Evolutionary conservation across 1,140 invertebrate genomes (phyloP).

Genomic region (Hycleus cichorii): DNA sequence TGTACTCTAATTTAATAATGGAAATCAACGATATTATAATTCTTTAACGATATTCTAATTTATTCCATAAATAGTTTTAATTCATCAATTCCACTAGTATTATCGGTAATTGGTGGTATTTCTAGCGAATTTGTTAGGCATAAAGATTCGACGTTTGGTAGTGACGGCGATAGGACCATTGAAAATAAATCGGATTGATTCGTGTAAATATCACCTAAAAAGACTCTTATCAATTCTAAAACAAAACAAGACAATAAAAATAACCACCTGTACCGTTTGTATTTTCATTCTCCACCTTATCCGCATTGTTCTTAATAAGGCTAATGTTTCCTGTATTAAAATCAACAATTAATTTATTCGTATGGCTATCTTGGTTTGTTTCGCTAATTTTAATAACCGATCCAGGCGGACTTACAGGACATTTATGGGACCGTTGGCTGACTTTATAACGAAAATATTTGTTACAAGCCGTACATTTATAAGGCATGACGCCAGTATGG

Average conservation of each 20-base stretch:
- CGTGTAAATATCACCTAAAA: neutral
- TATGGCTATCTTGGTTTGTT: neutral
- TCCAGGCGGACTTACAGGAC: conserved; percentile 52
- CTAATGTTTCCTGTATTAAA: conserved; percentile 27
- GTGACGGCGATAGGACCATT: conserved; percentile 43
- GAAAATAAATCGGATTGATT: conserved; percentile 42
- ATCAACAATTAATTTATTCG: conserved; percentile 27
- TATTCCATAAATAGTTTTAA: neutral
- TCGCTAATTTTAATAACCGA: conserved; percentile 36
- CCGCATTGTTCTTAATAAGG: conserved; percentile 12
- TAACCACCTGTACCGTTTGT: neutral
- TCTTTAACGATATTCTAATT: neutral
- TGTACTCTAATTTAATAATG: conserved; percentile 6
- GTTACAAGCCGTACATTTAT: conserved; percentile 70
- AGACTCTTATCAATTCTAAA: too few species aligned
- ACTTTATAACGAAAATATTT: conserved; percentile 83
- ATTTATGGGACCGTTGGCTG: conserved; percentile 74
- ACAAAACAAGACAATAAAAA: too few species aligned
- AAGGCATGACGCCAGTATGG: conserved; percentile 76
- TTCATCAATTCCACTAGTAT: neutral
- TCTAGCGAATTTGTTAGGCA: conserved; percentile 41
- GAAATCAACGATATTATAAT: neutral
- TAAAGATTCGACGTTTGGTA: conserved; percentile 46
- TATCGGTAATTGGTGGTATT: neutral
- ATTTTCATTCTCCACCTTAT: neutral